A percentile compares a stretch with the other conserved stretches of the same genome.
phyloP scores from a whole-genome alignment of 2,888 invertebrate genomes.

The Arctia plantaginis region DNA sequence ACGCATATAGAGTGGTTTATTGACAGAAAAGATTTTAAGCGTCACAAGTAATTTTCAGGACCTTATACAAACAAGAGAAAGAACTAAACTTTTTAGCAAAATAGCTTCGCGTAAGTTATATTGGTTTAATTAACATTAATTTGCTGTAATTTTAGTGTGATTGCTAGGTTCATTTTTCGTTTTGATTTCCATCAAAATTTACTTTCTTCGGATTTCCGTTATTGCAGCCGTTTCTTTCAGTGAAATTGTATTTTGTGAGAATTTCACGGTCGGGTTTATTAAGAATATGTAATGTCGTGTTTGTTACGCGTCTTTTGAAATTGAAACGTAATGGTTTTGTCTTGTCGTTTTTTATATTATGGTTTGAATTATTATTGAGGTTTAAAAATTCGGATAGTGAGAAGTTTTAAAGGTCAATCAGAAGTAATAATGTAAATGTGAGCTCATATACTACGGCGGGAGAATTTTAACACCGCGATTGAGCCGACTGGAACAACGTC shows the following conservation, averaged over 20 bases:
- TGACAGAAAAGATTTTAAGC: slow-evolving; percentile 31
- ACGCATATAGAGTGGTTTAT: background rate
- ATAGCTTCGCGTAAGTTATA: slow-evolving; percentile 12
- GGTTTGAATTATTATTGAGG: background rate
- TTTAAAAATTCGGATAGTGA: background rate
- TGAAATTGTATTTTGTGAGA: background rate
- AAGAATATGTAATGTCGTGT: background rate
- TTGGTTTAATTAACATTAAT: background rate
- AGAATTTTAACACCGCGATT: too few species aligned
- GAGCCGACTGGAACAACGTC: too few species aligned
- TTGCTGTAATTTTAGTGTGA: background rate
- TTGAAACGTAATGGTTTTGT: background rate
- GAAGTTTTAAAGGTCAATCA: background rate
- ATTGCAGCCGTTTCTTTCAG: background rate
- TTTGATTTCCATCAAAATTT: background rate
- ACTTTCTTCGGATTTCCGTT: background rate
- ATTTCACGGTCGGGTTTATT: background rate
- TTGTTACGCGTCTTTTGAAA: background rate
- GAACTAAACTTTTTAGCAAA: slow-evolving; percentile 27
- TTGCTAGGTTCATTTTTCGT: background rate
- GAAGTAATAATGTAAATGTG: background rate
- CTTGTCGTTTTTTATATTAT: background rate
- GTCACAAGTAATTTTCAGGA: slow-evolving; percentile 23
- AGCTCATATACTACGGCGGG: too few species aligned
- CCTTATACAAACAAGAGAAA: slow-evolving; percentile 31